Evolutionary conservation across 1,140 invertebrate species (phyloP), one percentile per base, ranked within the genome.

Genomic region (Sinonovacula constricta): DNA sequence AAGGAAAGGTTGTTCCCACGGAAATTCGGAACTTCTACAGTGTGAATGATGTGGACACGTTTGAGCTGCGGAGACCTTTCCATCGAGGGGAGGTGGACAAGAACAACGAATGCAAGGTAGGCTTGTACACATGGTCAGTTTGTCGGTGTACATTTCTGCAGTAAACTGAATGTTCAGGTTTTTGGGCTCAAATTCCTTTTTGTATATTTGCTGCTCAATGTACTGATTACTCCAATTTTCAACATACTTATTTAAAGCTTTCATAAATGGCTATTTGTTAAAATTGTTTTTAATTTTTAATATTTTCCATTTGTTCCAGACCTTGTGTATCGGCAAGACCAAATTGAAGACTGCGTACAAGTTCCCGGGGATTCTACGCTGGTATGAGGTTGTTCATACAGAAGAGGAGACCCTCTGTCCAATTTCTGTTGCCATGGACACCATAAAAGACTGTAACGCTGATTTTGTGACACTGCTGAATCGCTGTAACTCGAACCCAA

Each of bases 101-200:
- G 34, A 79, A 85, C 45, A 90, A 89, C 83, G 88, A 90, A 66
- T 86, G 85, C 74, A 90, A 89, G 85, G 89, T 90, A 80, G 31
- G 57, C n/a, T n/a, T n/a, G n/a, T n/a, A n/a, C n/a, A n/a, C n/a
- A n/a, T n/a, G n/a, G n/a, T n/a, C n/a, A n/a, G n/a, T n/a, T n/a
- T n/a, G n/a, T n/a, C n/a, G n/a, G n/a, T n/a, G n/a, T n/a, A n/a
- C n/a, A n/a, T n/a, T n/a, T n/a, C n/a, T n/a, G n/a, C n/a, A n/a
- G n/a, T n/a, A n/a, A n/a, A n/a, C n/a, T n/a, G n/a, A n/a, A n/a
- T n/a, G n/a, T n/a, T n/a, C n/a, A n/a, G n/a, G n/a, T n/a, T n/a
- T n/a, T n/a, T n/a, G n/a, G n/a, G n/a, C n/a, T n/a, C n/a, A n/a
- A n/a, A n/a, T n/a, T n/a, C n/a, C n/a, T n/a, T n/a, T n/a, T n/a